Base-by-base conservation (phyloP, 2,888 invertebrate genomes). In the Drosophila mercatorum region DNA sequence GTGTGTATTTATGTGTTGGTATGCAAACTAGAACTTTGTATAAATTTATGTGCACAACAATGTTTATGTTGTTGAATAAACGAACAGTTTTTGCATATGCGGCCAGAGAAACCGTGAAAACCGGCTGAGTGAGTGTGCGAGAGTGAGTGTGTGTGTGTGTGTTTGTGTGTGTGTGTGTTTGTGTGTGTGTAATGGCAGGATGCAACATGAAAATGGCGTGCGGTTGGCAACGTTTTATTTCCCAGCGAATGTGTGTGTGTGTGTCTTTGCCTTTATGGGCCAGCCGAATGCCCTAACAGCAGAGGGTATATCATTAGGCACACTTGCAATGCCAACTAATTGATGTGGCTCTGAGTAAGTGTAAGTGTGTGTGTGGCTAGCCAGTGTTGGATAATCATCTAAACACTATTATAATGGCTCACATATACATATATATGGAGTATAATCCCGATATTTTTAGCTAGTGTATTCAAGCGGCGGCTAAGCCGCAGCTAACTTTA, bases 181-280 rank as follows among this genome's bases (percentile, higher is more conserved):
- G 55, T 78, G 69, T 62, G 68, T 71, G 56, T 69, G 75, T 88
- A 80, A 83, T 85, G 78, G 83, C 85, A 85, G 85, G 89, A 88
- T 89, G 87, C 85, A 85, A 85, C 89, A 85, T 85, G 90, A 80
- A 85, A 85, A 85, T 85, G 89, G 85, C 85, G 85, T 85, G 89
- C 78, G 86, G 90, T 86, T 74, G 72, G 62, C 78, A 88, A 77
- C 83, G 83, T 82, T 88, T 86, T 88, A 85, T 85, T 89, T 87
- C 69, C 77, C 63, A 67, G 66, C 17, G 12, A 44, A 22, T 58
- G 51, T 57, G 44, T 69, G 43, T 69, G 52, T 69, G 52, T 44
- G 38, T 52, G 52, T 61, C 66, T 66, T 69, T 68, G 69, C 67
- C 60, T 63, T 83, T 60, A 60, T 59, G 62, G 56, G 59, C 69